These are phyloP conservation scores for Brachionus rotundiformis DNA, from an alignment of 1,140 invertebrate genomes.

Conservation along the genomic window DNA sequence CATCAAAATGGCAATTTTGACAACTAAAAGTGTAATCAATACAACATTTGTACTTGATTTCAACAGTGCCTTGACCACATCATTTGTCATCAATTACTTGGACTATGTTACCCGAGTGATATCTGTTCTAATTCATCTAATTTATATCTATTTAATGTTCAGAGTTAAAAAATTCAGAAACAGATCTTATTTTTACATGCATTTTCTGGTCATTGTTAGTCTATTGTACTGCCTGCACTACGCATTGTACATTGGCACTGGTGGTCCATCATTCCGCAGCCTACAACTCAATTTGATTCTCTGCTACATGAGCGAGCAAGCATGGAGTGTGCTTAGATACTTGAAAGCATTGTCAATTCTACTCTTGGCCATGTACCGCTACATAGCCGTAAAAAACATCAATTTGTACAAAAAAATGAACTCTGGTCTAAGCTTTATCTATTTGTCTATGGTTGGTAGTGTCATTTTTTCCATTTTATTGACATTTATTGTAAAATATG, in stretches of 20 bases:
- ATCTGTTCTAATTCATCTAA: background rate
- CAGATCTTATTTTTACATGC: conserved; percentile 17
- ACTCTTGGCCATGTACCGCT: conserved; percentile 31
- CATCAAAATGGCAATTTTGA: background rate
- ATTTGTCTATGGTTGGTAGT: background rate
- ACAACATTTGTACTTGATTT: background rate
- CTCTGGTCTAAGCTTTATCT: background rate
- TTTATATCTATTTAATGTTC: background rate
- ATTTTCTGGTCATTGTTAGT: background rate
- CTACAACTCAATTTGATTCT: background rate
- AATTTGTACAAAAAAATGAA: conserved; percentile 25
- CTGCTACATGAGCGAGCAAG: background rate
- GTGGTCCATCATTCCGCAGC: background rate
- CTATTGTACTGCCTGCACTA: conserved; percentile 1
- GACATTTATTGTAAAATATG: conserved; percentile 4
- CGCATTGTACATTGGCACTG: background rate
- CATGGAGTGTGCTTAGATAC: background rate
- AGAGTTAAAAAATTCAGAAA: background rate
- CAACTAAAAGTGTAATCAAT: background rate
- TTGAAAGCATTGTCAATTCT: background rate
- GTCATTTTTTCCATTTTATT: background rate
- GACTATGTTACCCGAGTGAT: background rate
- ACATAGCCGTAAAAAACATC: conserved; percentile 5
- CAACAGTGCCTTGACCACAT: background rate
- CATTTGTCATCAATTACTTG: background rate